Percentiles rank a stretch among this genome's conserved stretches.
Conservation (phyloP, 2,888 invertebrate genomes). For the Achlya flavicornis region DNA sequence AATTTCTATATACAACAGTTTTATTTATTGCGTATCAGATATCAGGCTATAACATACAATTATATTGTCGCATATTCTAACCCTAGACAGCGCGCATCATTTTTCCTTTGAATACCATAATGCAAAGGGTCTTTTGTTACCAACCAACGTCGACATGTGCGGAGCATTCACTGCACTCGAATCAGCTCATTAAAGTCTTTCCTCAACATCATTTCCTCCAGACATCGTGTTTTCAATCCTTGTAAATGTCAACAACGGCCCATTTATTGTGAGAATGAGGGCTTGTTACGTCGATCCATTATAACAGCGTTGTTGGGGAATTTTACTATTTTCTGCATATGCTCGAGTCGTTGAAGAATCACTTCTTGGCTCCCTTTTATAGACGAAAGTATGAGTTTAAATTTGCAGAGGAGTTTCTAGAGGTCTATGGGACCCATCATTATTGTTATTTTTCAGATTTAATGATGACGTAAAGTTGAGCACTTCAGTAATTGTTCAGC, state of each 20-base stretch:
- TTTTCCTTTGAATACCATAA: constrained; percentile 62
- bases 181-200: constrained; percentile 70
- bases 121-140: constrained; percentile 52
- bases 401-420: not conserved
- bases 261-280: constrained; percentile 41
- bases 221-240: constrained; percentile 52
- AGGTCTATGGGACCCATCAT: not conserved
- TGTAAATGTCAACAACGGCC: constrained; percentile 30
- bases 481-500: too few species aligned
- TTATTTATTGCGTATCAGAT: constrained; percentile 6
- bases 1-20: not conserved
- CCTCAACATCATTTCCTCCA: constrained; percentile 66
- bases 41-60: constrained; percentile 17
- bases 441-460: too few species aligned
- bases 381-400: too few species aligned
- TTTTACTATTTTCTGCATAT: not conserved
- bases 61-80: constrained; percentile 19
- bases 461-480: not conserved
- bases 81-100: constrained; percentile 33
- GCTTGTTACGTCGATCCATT: constrained; percentile 43
- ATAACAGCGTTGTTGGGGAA: not conserved
- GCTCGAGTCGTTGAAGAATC: not conserved
- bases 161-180: constrained; percentile 55
- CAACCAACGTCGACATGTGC: constrained; percentile 41
- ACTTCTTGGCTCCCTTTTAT: too few species aligned